These are phyloP conservation scores for Pogonognathellus flavescens DNA, from an alignment of 1,140 invertebrate species.

Conservation along the genomic window DNA sequence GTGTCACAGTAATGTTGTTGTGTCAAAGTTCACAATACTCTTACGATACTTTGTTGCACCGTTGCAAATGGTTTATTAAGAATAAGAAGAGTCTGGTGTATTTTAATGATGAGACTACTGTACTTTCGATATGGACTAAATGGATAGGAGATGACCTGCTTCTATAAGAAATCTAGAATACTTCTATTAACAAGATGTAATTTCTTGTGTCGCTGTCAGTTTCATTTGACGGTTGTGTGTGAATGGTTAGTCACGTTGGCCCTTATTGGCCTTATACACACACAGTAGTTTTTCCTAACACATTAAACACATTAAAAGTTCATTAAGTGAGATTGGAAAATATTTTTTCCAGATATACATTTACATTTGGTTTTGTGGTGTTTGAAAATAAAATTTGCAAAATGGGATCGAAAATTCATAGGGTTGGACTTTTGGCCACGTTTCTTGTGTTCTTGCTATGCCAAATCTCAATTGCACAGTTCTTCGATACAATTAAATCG, in stretches of 20 bases:
- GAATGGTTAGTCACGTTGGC: not conserved
- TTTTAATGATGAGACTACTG: not conserved
- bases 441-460: slow-evolving; percentile 16
- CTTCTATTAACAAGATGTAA: slow-evolving; percentile 34
- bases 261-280: not conserved
- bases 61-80: too few species aligned
- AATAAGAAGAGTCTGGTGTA: too few species aligned
- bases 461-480: slow-evolving; percentile 18
- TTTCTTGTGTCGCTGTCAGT: slow-evolving; percentile 29
- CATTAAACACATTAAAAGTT: too few species aligned
- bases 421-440: not conserved
- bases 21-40: too few species aligned
- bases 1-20: too few species aligned
- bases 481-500: slow-evolving; percentile 19
- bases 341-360: not conserved
- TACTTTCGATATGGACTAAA: not conserved
- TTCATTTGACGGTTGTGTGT: slow-evolving; percentile 36
- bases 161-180: slow-evolving; percentile 39
- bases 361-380: not conserved
- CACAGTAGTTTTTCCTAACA: not conserved
- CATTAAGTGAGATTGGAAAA: slow-evolving; percentile 1
- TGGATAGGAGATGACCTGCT: slow-evolving; percentile 37
- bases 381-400: not conserved
- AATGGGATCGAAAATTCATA: slow-evolving; percentile 35
- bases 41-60: too few species aligned